These are phyloP conservation scores for Drosophila buzzatii DNA, from an alignment of 2,888 invertebrate species.

Conservation along the genomic window DNA sequence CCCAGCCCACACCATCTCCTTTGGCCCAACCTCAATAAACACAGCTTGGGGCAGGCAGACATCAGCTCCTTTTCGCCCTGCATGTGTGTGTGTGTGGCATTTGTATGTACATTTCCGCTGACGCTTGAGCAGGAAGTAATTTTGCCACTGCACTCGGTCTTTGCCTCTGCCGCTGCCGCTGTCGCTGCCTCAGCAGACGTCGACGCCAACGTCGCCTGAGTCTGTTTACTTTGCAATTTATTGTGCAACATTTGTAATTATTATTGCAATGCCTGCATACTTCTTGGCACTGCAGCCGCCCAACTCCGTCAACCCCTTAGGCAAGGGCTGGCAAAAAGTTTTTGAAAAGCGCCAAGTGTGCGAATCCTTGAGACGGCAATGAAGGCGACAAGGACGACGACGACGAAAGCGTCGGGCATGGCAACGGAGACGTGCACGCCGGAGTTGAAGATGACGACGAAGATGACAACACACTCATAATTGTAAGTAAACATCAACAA, in stretches of 20 bases:
- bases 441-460: slow-evolving; percentile 34
- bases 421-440: slow-evolving; percentile 11
- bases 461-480: slow-evolving; percentile 79
- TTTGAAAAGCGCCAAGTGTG: slow-evolving; percentile 70
- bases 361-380: slow-evolving; percentile 72
- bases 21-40: slow-evolving; percentile 7
- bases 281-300: slow-evolving; percentile 26
- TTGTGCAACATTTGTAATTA: slow-evolving; percentile 82
- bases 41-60: slow-evolving; percentile 18
- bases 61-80: slow-evolving; percentile 21
- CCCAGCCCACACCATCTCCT: not conserved
- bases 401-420: not conserved
- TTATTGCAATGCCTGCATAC: slow-evolving; percentile 74
- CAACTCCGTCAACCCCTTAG: slow-evolving; percentile 15
- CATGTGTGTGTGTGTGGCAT: slow-evolving; percentile 45
- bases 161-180: slow-evolving; percentile 9
- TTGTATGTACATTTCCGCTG: slow-evolving; percentile 79
- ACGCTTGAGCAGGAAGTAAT: slow-evolving; percentile 80
- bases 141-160: slow-evolving; percentile 67
- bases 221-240: slow-evolving; percentile 82
- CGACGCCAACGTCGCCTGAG: slow-evolving; percentile 43
- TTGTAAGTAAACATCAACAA: slow-evolving; percentile 76
- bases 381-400: not conserved
- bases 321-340: slow-evolving; percentile 56
- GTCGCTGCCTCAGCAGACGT: slow-evolving; percentile 16